Evolutionary conservation across 2,888 invertebrate genomes (phyloP), one percentile per base, ranked within the genome.

Genomic region (Sarcophaga subvicina): DNA sequence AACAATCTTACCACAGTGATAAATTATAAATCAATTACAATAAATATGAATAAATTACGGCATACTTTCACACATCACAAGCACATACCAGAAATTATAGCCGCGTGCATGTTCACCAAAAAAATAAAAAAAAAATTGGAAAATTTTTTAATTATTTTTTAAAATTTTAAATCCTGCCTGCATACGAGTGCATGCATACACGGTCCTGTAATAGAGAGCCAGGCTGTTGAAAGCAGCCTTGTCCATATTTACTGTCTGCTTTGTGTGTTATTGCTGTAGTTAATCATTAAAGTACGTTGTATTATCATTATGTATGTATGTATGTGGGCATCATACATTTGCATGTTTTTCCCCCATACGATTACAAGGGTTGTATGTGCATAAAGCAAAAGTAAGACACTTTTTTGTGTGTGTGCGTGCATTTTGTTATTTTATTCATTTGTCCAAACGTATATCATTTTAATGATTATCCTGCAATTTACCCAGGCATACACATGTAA

Each of bases 1-100:
- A 37, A 69, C 25, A 81, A 69, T 47, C 59, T 60, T 45, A 49
- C 20, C 62, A 60, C 60, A 67, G 73, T 80, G 62, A 78, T 85
- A 81, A 81, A 78, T 85, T 73, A 81, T 73, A 81, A 81, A 78
- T 81, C 85, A 85, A 81, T 85, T 81, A 85, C 37, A 73, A 49
- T 73, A 49, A 45, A 75, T 49, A 69, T 78, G 49, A 45, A 66
- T 62, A 49, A 45, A 14, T 54, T 17, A 54, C 10, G 17, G 54
- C 17, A 54, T 17, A 54, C 54, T 10, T 27, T 45, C 10, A 47
- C 27, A 66, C 54, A 10, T 22, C 6, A 70, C 17, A 1, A 3
- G 5, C 54, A 54, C n/a, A 47, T 20, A 49, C 25, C 6, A 45
- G 0, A 67, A 11, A 37, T 27, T 12, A 54, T 37, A 37, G 37